A percentile compares a stretch with the other conserved stretches of the same genome.
Conservation (phyloP, 2,888 invertebrate species). For the Carpatolechia fugitivella region DNA sequence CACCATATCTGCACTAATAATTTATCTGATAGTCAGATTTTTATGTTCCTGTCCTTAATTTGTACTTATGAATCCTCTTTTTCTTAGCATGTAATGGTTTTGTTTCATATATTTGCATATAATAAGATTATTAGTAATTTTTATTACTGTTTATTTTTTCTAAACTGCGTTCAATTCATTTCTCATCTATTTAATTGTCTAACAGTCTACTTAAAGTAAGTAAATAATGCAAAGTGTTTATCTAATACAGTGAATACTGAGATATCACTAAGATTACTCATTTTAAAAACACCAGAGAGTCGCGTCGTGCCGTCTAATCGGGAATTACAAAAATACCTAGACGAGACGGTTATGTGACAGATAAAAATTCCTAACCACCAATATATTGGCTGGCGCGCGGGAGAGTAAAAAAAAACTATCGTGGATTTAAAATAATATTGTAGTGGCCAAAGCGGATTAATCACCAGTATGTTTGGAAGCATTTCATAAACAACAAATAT, state of each 20-base stretch:
- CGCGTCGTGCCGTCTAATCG: conserved; percentile 51
- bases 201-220: neutral
- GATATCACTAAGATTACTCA: conserved; percentile 3
- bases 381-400: conserved; percentile 40
- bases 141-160: too few species aligned
- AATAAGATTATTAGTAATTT: too few species aligned
- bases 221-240: neutral
- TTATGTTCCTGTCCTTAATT: neutral
- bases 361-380: conserved; percentile 55
- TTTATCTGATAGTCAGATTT: conserved; percentile 1
- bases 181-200: neutral
- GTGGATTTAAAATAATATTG: conserved; percentile 10
- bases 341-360: conserved; percentile 59
- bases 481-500: too few species aligned
- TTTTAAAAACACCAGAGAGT: neutral
- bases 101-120: too few species aligned
- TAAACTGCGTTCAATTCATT: too few species aligned
- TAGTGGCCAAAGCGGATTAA: too few species aligned
- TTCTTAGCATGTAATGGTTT: neutral
- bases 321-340: conserved; percentile 54
- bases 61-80: neutral
- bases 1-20: conserved; percentile 16
- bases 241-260: neutral
- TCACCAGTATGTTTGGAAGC: too few species aligned
- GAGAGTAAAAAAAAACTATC: conserved; percentile 22